Evolutionary conservation across 2,113 vertebrate genomes (phyloP).

Genomic region (Pundamilia nyererei): DNA sequence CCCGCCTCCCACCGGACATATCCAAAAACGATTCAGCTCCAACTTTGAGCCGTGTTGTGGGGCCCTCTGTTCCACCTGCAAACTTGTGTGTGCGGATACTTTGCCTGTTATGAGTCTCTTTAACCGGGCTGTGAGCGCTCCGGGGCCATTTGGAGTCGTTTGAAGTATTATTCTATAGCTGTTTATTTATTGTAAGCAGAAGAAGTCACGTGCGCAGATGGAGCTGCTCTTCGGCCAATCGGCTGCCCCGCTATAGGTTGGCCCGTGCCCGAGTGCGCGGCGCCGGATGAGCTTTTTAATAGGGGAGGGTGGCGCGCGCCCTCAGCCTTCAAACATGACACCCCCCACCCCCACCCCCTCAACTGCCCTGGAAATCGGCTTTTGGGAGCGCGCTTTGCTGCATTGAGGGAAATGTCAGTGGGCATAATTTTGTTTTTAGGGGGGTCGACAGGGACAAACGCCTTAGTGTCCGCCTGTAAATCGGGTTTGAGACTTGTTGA

Average conservation of each 20-base stretch:
- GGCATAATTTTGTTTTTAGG: slow-evolving; percentile 56
- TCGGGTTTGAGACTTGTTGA: slow-evolving; percentile 43
- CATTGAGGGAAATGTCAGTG: slow-evolving; percentile 65
- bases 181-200: slow-evolving; percentile 76
- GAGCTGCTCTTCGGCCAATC: slow-evolving; percentile 64
- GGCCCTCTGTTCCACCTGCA: background rate
- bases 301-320: slow-evolving; percentile 50
- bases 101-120: background rate
- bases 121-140: background rate
- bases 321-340: slow-evolving; percentile 46
- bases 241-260: slow-evolving; percentile 15
- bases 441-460: background rate
- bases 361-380: slow-evolving; percentile 55
- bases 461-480: background rate
- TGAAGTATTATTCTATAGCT: slow-evolving; percentile 41
- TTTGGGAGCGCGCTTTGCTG: slow-evolving; percentile 73
- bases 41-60: slow-evolving; percentile 2
- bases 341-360: slow-evolving; percentile 2
- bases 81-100: background rate
- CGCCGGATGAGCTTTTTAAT: slow-evolving; percentile 37
- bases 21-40: slow-evolving; percentile 4
- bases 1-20: slow-evolving; percentile 44
- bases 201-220: slow-evolving; percentile 66
- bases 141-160: background rate
- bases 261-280: slow-evolving; percentile 55